Percentiles rank a stretch among this genome's conserved stretches.
Evolutionary conservation across 2,797 vertebrate genomes (phyloP).

Genomic region (Odontamblyopus rebecca): DNA sequence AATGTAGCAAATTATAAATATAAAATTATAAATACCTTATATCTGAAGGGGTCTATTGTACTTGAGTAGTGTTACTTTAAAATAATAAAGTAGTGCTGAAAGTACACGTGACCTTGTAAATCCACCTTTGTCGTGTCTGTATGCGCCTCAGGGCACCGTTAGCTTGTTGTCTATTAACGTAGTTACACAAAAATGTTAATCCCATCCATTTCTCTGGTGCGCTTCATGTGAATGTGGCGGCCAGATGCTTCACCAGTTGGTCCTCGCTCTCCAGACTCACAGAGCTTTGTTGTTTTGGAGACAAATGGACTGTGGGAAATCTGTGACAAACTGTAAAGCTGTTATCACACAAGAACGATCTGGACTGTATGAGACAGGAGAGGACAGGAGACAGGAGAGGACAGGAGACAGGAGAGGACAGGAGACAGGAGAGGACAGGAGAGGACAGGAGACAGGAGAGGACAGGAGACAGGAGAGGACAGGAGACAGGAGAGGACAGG

Average conservation of each 20-base stretch:
- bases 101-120: too few relatives aligned
- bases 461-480: not conserved
- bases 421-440: not conserved
- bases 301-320: constrained; percentile 11
- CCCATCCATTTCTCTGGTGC: constrained; percentile 82
- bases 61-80: too few relatives aligned
- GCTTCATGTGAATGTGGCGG: constrained; percentile 77
- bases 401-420: not conserved
- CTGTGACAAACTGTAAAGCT: not conserved
- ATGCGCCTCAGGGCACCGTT: not conserved
- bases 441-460: not conserved
- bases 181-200: constrained; percentile 82
- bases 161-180: constrained; percentile 16
- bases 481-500: not conserved
- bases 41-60: too few relatives aligned
- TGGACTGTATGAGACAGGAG: not conserved
- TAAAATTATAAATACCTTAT: too few relatives aligned
- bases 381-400: not conserved
- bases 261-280: constrained; percentile 80
- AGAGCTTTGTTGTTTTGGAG: constrained; percentile 75
- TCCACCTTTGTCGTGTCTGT: too few relatives aligned
- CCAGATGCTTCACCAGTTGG: constrained; percentile 86
- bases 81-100: too few relatives aligned
- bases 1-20: too few relatives aligned
- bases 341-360: not conserved